A percentile compares a stretch with the other conserved stretches of the same genome.
Evolutionary conservation across 1,140 invertebrate species (phyloP).

Genomic region (Pachyrhynchus sulphureomaculatus): DNA sequence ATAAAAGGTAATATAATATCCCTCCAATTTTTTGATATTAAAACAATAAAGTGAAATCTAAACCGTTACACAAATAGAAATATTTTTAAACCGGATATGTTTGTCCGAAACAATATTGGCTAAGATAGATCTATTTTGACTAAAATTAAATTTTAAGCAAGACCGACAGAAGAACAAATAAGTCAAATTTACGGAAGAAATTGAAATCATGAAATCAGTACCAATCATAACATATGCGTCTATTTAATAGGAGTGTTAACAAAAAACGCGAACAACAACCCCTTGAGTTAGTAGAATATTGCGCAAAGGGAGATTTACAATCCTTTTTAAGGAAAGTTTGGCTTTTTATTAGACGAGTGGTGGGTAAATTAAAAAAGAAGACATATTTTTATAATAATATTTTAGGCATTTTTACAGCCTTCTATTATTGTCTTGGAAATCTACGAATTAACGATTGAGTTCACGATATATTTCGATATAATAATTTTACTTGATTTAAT

Average conservation of each 20-base stretch:
- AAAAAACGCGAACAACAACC: constrained; percentile 51
- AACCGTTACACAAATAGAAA: too few species aligned
- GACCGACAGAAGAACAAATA: constrained; percentile 54
- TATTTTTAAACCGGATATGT: too few species aligned
- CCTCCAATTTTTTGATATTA: too few species aligned
- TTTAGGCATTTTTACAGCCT: background rate
- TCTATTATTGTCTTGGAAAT: too few species aligned
- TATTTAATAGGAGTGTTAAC: constrained; percentile 70
- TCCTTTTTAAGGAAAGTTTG: constrained; percentile 52
- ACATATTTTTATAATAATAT: background rate
- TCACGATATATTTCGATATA: too few species aligned
- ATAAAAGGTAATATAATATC: constrained; percentile 65
- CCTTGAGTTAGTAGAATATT: constrained; percentile 74
- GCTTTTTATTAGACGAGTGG: constrained; percentile 15
- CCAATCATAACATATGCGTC: constrained; percentile 76
- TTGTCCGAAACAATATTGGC: too few species aligned
- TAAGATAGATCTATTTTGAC: too few species aligned
- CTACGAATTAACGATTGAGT: too few species aligned
- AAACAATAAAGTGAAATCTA: too few species aligned
- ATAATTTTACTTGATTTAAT: too few species aligned
- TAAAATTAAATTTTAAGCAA: constrained; percentile 39
- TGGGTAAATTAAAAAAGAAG: background rate
- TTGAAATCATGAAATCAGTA: constrained; percentile 76
- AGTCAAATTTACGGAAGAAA: constrained; percentile 71
- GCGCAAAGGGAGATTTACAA: constrained; percentile 70